Conservation (phyloP, 2,888 invertebrate genomes). For the Lithophane socia region DNA sequence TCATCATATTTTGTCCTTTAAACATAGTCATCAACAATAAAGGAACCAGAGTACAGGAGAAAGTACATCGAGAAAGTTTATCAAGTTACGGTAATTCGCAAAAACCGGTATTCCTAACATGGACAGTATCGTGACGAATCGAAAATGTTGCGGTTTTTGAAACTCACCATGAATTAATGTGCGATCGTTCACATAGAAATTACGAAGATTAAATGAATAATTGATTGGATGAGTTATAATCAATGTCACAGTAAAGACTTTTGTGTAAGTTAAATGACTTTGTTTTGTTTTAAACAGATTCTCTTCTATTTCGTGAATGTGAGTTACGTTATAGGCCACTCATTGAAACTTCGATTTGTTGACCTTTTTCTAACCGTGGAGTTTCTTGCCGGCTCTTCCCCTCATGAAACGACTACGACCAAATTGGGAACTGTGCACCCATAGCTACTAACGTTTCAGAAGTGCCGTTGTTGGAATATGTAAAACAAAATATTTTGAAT, state of each 20-base stretch:
- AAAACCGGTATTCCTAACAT: conserved; percentile 43
- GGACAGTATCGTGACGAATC: conserved; percentile 38
- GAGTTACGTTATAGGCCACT: neutral
- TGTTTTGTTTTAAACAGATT: neutral
- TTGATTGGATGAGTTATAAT: neutral
- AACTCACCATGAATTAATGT: conserved; percentile 24
- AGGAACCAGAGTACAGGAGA: conserved; percentile 26
- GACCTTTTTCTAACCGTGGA: neutral
- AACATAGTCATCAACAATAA: neutral
- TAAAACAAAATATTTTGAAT: neutral
- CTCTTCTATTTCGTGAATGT: neutral
- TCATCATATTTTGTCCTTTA: conserved; percentile 14
- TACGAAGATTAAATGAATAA: neutral
- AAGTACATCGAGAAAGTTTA: conserved; percentile 47
- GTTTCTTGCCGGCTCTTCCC: neutral
- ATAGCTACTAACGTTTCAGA: neutral
- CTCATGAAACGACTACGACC: neutral
- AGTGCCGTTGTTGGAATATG: neutral
- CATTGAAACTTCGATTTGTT: neutral
- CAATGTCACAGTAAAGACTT: neutral
- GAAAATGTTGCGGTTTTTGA: conserved; percentile 27
- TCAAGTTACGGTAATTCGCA: conserved; percentile 47
- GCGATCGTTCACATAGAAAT: neutral
- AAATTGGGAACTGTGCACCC: neutral
- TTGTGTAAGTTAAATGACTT: neutral